Conservation (phyloP, 1,140 invertebrate species). For the Adelges cooleyi region DNA sequence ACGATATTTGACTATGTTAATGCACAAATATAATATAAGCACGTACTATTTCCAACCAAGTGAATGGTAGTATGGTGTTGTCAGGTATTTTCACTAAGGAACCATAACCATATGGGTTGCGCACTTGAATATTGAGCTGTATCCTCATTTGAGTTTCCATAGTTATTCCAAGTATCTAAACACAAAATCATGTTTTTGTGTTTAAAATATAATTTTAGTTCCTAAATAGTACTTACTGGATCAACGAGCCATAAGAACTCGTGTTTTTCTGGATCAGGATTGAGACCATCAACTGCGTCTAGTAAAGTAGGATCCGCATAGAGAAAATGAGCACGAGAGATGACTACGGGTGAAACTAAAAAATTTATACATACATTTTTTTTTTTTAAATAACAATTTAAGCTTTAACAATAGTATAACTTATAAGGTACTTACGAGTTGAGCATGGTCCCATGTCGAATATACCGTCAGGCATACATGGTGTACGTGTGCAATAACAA, state of each 20-base stretch:
- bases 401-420: not conserved
- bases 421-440: conserved; percentile 1
- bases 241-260: conserved; percentile 45
- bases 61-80: conserved; percentile 33
- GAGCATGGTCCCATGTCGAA: conserved; percentile 26
- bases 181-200: not conserved
- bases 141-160: conserved; percentile 34
- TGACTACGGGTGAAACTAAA: conserved; percentile 32
- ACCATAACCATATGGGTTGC: conserved; percentile 28
- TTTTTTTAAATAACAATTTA: not conserved
- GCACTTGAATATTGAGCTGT: conserved; percentile 34
- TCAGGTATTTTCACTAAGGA: conserved; percentile 26
- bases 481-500: conserved; percentile 9
- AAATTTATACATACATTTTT: too few relatives aligned
- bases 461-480: conserved; percentile 19
- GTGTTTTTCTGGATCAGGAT: conserved; percentile 62
- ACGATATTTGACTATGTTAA: too few relatives aligned
- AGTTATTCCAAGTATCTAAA: conserved; percentile 34
- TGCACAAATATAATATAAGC: not conserved
- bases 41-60: conserved; percentile 35
- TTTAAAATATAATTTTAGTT: too few relatives aligned
- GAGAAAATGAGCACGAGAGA: conserved; percentile 35
- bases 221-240: not conserved
- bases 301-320: conserved; percentile 39
- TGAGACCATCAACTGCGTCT: conserved; percentile 65